Evolutionary conservation across 2,888 invertebrate genomes (phyloP).

Genomic region (Habrosyne pyritoides): DNA sequence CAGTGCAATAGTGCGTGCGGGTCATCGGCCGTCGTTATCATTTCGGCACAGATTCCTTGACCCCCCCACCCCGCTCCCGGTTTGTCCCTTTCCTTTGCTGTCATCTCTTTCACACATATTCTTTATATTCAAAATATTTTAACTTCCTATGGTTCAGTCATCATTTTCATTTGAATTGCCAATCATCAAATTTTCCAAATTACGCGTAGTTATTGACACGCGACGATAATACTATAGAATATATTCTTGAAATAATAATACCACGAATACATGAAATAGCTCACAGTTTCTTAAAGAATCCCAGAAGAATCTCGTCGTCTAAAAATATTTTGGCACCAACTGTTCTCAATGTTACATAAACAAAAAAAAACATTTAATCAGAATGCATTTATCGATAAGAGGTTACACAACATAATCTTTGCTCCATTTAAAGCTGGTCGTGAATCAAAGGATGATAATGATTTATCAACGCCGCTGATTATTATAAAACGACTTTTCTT

Average conservation of each 20-base stretch:
- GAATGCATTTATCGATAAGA: slow-evolving; percentile 36
- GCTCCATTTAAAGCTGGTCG: slow-evolving; percentile 26
- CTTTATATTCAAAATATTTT: slow-evolving; percentile 15
- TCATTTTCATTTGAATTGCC: too few relatives aligned
- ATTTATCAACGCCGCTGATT: not conserved
- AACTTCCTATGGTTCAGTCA: not conserved
- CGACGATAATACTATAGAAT: too few relatives aligned
- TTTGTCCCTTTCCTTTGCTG: slow-evolving; percentile 29
- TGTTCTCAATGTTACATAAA: slow-evolving; percentile 32
- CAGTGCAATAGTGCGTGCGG: slow-evolving; percentile 34
- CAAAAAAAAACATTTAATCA: slow-evolving; percentile 17
- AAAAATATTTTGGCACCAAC: slow-evolving; percentile 29
- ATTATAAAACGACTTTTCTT: not conserved
- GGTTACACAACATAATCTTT: slow-evolving; percentile 28
- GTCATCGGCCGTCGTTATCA: slow-evolving; percentile 77
- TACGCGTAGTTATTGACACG: too few relatives aligned
- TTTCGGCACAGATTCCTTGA: slow-evolving; percentile 81
- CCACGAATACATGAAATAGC: too few relatives aligned
- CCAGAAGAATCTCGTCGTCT: not conserved
- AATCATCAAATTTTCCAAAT: too few relatives aligned
- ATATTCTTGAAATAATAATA: too few relatives aligned
- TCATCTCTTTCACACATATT: slow-evolving; percentile 18
- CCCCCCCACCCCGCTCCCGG: slow-evolving; percentile 45
- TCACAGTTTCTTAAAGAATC: not conserved
- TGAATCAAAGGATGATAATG: slow-evolving; percentile 7